Conservation (phyloP, 2,113 vertebrate genomes). For the Myocastor coypus region DNA sequence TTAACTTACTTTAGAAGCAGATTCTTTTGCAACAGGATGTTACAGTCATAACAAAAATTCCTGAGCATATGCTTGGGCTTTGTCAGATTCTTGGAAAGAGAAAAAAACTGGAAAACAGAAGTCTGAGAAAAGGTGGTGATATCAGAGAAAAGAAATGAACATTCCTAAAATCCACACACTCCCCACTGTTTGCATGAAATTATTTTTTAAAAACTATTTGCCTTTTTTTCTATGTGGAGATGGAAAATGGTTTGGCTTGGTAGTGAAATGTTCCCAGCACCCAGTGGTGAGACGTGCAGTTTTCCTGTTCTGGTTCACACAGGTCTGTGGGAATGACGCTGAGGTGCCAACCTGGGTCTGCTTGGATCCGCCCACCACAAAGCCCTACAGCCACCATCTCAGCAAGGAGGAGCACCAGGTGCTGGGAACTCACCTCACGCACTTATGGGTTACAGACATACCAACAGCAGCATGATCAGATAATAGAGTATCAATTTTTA, state of each 20-base stretch:
- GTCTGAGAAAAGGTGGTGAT: not conserved
- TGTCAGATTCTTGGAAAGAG: slow-evolving; percentile 66
- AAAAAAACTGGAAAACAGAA: not conserved
- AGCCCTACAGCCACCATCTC: not conserved
- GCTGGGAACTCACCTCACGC: too few relatives aligned
- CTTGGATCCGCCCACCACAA: rapidly evolving
- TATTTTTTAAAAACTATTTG: not conserved
- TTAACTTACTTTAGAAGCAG: not conserved
- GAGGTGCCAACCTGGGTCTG: not conserved
- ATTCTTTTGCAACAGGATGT: not conserved
- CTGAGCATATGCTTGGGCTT: not conserved
- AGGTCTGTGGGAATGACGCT: not conserved
- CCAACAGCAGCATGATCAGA: not conserved
- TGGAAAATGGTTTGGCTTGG: not conserved
- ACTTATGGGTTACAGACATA: rapidly evolving
- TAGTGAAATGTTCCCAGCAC: rapidly evolving
- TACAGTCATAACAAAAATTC: not conserved
- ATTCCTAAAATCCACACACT: not conserved
- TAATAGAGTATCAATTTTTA: not conserved
- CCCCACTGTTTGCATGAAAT: not conserved
- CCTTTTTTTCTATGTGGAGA: not conserved
- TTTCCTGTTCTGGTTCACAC: not conserved
- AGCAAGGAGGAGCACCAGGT: rapidly evolving
- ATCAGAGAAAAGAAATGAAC: not conserved
- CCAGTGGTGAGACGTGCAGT: rapidly evolving